A percentile compares a stretch with the other conserved stretches of the same genome.
These are phyloP conservation scores for Perca flavescens DNA, from an alignment of 2,113 vertebrate species.

Conservation along the genomic window DNA sequence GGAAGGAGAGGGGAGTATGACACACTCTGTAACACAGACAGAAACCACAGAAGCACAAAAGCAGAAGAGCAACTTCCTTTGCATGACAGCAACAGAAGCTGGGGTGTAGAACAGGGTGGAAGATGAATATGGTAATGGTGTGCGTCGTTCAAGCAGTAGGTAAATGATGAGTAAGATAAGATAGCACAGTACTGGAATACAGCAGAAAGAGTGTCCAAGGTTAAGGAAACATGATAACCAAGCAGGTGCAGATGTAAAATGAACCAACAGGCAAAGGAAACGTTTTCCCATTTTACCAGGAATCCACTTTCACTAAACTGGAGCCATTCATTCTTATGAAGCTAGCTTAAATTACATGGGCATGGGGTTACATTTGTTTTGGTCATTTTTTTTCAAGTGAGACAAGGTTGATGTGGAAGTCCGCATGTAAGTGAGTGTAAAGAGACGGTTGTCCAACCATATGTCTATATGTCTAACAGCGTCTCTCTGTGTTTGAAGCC, in stretches of 20 bases:
- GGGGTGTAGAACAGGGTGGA: slow-evolving; percentile 49
- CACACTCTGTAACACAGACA: slow-evolving; percentile 53
- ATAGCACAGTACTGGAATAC: background rate
- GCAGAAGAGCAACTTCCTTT: slow-evolving; percentile 84
- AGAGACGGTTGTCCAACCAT: too few relatives aligned
- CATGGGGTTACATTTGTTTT: slow-evolving; percentile 18
- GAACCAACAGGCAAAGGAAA: background rate
- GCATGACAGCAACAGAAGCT: slow-evolving; percentile 58
- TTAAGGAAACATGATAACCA: background rate
- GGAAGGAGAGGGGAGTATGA: slow-evolving; percentile 76
- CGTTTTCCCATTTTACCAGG: background rate
- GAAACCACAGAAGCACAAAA: slow-evolving; percentile 80
- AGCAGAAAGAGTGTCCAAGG: background rate
- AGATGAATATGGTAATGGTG: slow-evolving; percentile 34
- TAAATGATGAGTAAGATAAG: slow-evolving; percentile 11
- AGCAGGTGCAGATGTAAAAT: slow-evolving; percentile 16
- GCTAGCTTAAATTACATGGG: background rate
- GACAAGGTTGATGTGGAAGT: background rate
- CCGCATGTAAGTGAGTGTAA: background rate
- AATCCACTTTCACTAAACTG: background rate
- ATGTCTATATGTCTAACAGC: slow-evolving; percentile 31
- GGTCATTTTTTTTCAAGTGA: background rate
- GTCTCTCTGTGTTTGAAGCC: slow-evolving; percentile 40
- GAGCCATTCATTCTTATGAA: background rate
- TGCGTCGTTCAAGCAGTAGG: background rate